phyloP scores from a whole-genome alignment of 1,140 invertebrate species.

The Planococcus citri region DNA sequence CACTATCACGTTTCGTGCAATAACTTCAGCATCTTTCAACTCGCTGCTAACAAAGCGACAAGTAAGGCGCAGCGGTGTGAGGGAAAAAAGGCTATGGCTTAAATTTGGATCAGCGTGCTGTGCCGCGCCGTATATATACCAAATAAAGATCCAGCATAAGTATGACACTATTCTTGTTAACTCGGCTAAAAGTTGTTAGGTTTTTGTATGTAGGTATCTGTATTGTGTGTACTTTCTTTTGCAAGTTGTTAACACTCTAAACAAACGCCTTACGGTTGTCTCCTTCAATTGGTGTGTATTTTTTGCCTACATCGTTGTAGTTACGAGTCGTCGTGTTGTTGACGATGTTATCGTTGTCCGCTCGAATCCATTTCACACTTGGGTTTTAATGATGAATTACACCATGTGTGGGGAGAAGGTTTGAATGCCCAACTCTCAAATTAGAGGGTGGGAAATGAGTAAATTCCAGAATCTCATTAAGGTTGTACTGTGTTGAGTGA shows the following conservation, averaged over 20 bases:
- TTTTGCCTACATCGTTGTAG: neutral
- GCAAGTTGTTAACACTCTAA: neutral
- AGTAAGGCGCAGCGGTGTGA: neutral
- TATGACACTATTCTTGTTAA: neutral
- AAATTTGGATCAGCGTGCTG: neutral
- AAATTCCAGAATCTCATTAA: no score
- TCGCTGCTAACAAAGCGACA: neutral
- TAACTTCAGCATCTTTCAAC: neutral
- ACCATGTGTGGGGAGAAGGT: no score
- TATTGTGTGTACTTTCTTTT: neutral
- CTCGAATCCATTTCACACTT: no score
- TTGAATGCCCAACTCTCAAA: no score
- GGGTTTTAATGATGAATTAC: no score
- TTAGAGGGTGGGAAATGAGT: no score
- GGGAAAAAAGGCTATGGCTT: neutral
- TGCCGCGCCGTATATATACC: no score
- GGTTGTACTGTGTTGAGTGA: no score
- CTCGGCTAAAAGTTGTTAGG: neutral
- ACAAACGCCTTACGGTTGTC: constrained; percentile 1
- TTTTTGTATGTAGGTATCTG: neutral
- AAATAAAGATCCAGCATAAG: neutral
- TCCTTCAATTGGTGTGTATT: neutral
- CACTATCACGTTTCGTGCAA: neutral
- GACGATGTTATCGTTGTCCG: no score
- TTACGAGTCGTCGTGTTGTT: no score